Evolutionary conservation across 2,797 vertebrate species (phyloP).

Genomic region (Syngnathus acus): DNA sequence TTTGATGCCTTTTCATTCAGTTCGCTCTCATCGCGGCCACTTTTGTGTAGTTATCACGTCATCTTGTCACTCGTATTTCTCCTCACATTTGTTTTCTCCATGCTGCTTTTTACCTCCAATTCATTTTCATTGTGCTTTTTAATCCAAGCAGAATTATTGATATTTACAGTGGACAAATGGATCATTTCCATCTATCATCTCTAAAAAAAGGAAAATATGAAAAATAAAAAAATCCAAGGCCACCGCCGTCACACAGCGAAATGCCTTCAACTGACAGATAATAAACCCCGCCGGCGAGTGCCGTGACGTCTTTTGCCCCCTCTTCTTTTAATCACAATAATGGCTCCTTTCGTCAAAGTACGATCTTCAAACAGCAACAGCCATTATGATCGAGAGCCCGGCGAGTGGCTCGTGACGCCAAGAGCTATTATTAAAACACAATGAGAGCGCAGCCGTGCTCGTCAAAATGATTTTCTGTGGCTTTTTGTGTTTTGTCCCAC

Average conservation of each 20-base stretch:
- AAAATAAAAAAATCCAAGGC: too few relatives aligned
- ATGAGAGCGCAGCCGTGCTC: not conserved
- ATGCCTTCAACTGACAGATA: not conserved
- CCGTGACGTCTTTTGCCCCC: not conserved
- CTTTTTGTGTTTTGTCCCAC: not conserved
- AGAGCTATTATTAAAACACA: slow-evolving; percentile 14
- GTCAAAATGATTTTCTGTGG: not conserved
- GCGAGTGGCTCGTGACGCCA: slow-evolving; percentile 19
- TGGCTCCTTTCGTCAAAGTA: slow-evolving; percentile 30
- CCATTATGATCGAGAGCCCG: slow-evolving; percentile 41
- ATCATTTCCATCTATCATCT: too few relatives aligned
- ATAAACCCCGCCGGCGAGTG: not conserved
- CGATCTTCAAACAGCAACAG: slow-evolving; percentile 18
- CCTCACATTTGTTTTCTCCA: not conserved
- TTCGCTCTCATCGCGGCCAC: not conserved
- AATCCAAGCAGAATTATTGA: not conserved
- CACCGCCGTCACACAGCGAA: rapidly evolving
- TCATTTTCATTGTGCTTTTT: not conserved
- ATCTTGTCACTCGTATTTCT: not conserved
- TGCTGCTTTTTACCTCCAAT: not conserved
- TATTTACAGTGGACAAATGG: not conserved
- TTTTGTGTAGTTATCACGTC: not conserved
- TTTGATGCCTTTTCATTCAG: not conserved
- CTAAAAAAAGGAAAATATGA: too few relatives aligned
- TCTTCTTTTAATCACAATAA: slow-evolving; percentile 17